Conservation (phyloP, 2,888 invertebrate species). For the Drosophila mimetica region DNA sequence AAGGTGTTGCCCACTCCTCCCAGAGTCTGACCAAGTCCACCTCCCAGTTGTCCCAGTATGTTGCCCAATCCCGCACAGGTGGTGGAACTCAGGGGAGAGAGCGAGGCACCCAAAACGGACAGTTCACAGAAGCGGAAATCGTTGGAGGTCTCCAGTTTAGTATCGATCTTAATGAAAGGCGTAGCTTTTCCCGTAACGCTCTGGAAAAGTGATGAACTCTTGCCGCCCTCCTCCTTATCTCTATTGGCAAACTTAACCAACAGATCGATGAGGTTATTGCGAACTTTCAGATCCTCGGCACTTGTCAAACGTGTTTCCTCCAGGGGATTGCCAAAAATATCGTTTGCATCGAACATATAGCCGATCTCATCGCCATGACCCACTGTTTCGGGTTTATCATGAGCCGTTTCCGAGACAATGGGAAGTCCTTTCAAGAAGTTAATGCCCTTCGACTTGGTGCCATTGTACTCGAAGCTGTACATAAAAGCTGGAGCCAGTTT, state of each 20-base stretch:
- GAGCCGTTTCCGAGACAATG: conserved; percentile 85
- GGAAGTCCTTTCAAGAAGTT: conserved; percentile 89
- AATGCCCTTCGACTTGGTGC: conserved; percentile 87
- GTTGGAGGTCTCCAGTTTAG: conserved; percentile 84
- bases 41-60: conserved; percentile 68
- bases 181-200: conserved; percentile 84
- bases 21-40: conserved; percentile 51
- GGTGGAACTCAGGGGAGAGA: conserved; percentile 76
- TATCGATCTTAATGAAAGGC: conserved; percentile 86
- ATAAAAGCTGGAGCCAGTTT: conserved; percentile 87
- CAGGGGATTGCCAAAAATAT: conserved; percentile 86
- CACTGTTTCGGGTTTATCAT: conserved; percentile 73
- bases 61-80: conserved; percentile 76
- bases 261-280: conserved; percentile 88
- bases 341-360: conserved; percentile 89
- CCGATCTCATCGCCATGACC: conserved; percentile 90
- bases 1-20: conserved; percentile 59
- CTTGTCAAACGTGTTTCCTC: conserved; percentile 83
- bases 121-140: conserved; percentile 85
- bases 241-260: conserved; percentile 88
- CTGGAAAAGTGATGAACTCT: conserved; percentile 74
- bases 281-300: conserved; percentile 87
- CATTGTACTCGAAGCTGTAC: conserved; percentile 90
- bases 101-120: conserved; percentile 79
- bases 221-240: conserved; percentile 59